Evolutionary conservation across 2,888 invertebrate genomes (phyloP).

Genomic region (Tenodera sinensis): DNA sequence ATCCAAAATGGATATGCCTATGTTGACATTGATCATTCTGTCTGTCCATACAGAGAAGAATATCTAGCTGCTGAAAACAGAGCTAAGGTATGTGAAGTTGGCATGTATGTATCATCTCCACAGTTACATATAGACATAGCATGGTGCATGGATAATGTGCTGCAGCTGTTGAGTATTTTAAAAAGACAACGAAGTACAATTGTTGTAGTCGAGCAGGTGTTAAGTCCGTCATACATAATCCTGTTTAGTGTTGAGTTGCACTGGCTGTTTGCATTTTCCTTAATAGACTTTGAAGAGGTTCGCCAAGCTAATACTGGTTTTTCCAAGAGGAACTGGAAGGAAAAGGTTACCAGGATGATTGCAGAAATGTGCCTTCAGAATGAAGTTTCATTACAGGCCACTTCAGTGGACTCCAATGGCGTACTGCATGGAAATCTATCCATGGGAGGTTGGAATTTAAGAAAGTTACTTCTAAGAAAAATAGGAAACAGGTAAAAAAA

Average conservation of each 20-base stretch:
- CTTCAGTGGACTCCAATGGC: neutral
- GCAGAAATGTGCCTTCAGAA: neutral
- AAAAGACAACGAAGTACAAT: neutral
- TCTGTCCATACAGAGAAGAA: neutral
- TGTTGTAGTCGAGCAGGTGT: neutral
- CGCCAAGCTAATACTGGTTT: neutral
- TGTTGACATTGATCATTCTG: neutral
- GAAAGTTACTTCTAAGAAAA: neutral
- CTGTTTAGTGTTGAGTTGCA: neutral
- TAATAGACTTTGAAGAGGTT: neutral
- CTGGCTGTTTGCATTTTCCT: neutral
- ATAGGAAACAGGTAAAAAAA: neutral
- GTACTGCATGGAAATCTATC: neutral
- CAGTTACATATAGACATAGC: neutral
- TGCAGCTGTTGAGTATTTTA: neutral
- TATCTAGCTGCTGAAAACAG: neutral
- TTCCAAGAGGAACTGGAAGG: neutral
- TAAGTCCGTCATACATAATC: neutral
- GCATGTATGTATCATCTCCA: neutral
- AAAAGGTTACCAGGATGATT: neutral
- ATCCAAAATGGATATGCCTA: neutral
- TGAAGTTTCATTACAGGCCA: neutral
- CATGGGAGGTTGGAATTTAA: neutral
- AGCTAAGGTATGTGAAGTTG: neutral
- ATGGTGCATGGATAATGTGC: neutral